Evolutionary conservation across 1,140 invertebrate genomes (phyloP), one percentile per base, ranked within the genome.

Genomic region (Myzus persicae): DNA sequence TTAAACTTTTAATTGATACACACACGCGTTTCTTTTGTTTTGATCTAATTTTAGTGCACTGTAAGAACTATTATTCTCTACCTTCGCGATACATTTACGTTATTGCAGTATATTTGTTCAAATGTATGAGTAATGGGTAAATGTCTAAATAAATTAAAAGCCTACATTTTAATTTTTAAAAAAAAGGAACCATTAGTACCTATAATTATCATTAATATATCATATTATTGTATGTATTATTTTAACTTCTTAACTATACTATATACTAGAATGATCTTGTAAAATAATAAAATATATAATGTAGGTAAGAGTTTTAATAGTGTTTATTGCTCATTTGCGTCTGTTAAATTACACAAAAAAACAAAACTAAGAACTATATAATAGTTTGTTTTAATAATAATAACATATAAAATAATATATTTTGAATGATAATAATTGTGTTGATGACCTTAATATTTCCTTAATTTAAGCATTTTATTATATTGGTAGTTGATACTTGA

Each of bases 1-100:
- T 31, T 48, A 51, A 40, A 92, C 24, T 51, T 92, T 82, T 44
- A 81, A 91, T 76, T 46, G 59, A 44, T 36, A 67, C 54, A 48
- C 40, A 91, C 90, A 82, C 46, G 67, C 81, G 46, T 92, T 82
- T 84, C 42, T 84, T 84, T 82, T 51, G 81, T 93, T 93, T 93
- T 84, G 44, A 14, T 93, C 46, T 84, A 85, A 84, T 84, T 85
- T 84, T 51, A 93, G 91, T 36, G 22, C 59, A 5, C 9, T 40
- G 84, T 26, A 44, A 85, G 31, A 44, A 18, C 31, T 11, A 84
- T 84, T 42, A 26, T 84, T 42, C 1, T n/a, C 14, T 76, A 76
- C n/a, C 59, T 76, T 18, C 31, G 31, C n/a, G n/a, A 18, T n/a
- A 76, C 14, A 3, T n/a, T 76, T 76, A 76, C 59, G 24, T 14